Base-by-base conservation (phyloP, 2,888 invertebrate genomes). In the Trilocha varians region DNA sequence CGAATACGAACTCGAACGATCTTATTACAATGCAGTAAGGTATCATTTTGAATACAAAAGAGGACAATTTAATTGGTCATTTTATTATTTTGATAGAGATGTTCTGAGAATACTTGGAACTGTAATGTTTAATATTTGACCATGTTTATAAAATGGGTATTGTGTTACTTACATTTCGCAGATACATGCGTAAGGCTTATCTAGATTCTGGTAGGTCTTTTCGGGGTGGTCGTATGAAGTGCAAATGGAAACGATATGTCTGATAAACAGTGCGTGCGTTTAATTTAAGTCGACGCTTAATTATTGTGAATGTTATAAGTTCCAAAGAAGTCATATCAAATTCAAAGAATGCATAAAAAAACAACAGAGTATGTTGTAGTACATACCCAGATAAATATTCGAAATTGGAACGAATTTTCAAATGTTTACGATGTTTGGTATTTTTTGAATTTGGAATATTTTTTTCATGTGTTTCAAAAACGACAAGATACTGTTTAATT, bases 161-260 rank as follows among this genome's bases (percentile, higher is more conserved):
- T 65, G 53, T 49, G 70, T 80, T 79, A 73, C 78, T 59, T 49
- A 65, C 59, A 50, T 65, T 77, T 77, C 71, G 74, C 65, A 70
- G 78, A 79, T 78, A 71, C 73, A 73, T 78, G 79, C 76, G 79
- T 78, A 74, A 68, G 71, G 51, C 55, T 63, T 63, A 52, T 53
- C 55, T 62, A 59, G 62, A 46, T 52, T 55, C 59, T 53, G 66
- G 69, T 65, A 49, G 67, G 65, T 61, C 52, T 45, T 15, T 40
- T 46, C 56, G 48, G 47, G 69, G 69, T 68, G 69, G 69, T 69
- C 69, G 55, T 41, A 56, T 53, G 57, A 51, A 52, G n/a, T 25
- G 4, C 25, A 25, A 11, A 25, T 25, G 25, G 11, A 25, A 25
- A 25, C 11, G 25, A 25, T n/a, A n/a, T n/a, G n/a, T n/a, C n/a